phyloP scores from a whole-genome alignment of 2,797 vertebrate genomes.

The Aulostomus chinensis region DNA sequence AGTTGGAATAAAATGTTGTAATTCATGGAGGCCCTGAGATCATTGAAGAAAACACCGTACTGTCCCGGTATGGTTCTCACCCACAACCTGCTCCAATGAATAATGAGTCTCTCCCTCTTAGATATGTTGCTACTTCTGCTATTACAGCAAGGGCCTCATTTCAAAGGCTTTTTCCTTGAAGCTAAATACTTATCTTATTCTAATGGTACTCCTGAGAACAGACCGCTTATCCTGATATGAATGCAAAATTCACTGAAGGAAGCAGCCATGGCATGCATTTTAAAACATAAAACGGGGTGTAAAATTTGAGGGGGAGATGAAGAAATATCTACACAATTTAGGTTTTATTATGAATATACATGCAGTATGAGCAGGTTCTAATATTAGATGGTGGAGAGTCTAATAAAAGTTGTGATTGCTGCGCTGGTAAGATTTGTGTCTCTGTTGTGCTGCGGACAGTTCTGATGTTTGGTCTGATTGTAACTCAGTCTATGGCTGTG shows the following conservation, averaged over 20 bases:
- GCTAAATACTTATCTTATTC: slow-evolving; percentile 73
- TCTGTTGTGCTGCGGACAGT: slow-evolving; percentile 22
- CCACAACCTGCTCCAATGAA: slow-evolving; percentile 26
- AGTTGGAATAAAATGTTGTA: slow-evolving; percentile 2
- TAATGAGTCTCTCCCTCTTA: slow-evolving; percentile 41
- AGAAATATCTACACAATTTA: slow-evolving; percentile 44
- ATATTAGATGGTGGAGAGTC: slow-evolving; percentile 18
- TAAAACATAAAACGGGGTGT: slow-evolving; percentile 36
- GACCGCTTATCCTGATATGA: slow-evolving; percentile 63
- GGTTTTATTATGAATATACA: slow-evolving; percentile 37
- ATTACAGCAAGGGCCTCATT: slow-evolving; percentile 49
- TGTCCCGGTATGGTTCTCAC: slow-evolving; percentile 21
- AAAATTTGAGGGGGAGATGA: slow-evolving; percentile 20
- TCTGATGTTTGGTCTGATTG: slow-evolving; percentile 56
- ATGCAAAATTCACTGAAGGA: slow-evolving; percentile 61
- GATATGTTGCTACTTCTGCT: slow-evolving; percentile 44
- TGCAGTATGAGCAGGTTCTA: slow-evolving; percentile 8
- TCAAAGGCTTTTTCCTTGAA: slow-evolving; percentile 72
- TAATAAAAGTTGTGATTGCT: slow-evolving; percentile 17
- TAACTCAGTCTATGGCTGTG: slow-evolving; percentile 52
- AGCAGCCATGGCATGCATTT: slow-evolving; percentile 52
- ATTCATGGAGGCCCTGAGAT: not conserved
- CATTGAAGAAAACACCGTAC: not conserved
- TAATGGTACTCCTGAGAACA: slow-evolving; percentile 71
- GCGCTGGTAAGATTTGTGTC: slow-evolving; percentile 1